A percentile compares a stretch with the other conserved stretches of the same genome.
These are phyloP conservation scores for Eurystomus glaucurus DNA, from an alignment of 2,797 vertebrate species.

Conservation along the genomic window DNA sequence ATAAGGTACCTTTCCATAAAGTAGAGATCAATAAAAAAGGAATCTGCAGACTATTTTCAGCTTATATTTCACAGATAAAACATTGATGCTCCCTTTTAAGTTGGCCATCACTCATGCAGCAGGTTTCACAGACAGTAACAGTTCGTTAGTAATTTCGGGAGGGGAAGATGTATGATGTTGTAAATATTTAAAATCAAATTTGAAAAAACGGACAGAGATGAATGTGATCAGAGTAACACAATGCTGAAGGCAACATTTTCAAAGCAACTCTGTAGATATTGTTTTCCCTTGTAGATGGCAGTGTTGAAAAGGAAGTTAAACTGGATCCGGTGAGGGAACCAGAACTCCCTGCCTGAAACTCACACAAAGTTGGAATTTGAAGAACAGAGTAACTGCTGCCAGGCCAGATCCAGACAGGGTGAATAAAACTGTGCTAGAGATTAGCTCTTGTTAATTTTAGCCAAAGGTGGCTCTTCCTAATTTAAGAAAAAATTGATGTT, in stretches of 20 bases:
- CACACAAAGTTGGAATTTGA: neutral
- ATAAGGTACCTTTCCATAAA: slow-evolving; percentile 49
- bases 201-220: slow-evolving; percentile 99
- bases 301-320: slow-evolving; percentile 66
- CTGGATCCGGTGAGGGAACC: neutral
- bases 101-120: slow-evolving; percentile 95
- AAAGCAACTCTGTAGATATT: slow-evolving; percentile 55
- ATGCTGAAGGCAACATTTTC: slow-evolving; percentile 85
- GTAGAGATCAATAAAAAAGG: slow-evolving; percentile 76
- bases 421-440: neutral
- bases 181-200: slow-evolving; percentile 99
- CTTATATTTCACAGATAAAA: slow-evolving; percentile 99
- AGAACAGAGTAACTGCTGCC: neutral
- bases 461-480: neutral
- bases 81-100: slow-evolving; percentile 98
- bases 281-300: slow-evolving; percentile 76
- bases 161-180: slow-evolving; percentile 96
- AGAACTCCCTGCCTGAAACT: neutral
- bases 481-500: neutral
- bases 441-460: neutral
- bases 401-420: neutral
- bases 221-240: slow-evolving; percentile 86
- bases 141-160: slow-evolving; percentile 98
- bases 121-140: slow-evolving; percentile 96
- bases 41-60: slow-evolving; percentile 81